phyloP scores from a whole-genome alignment of 2,797 vertebrate species.

The Anas georgica region DNA sequence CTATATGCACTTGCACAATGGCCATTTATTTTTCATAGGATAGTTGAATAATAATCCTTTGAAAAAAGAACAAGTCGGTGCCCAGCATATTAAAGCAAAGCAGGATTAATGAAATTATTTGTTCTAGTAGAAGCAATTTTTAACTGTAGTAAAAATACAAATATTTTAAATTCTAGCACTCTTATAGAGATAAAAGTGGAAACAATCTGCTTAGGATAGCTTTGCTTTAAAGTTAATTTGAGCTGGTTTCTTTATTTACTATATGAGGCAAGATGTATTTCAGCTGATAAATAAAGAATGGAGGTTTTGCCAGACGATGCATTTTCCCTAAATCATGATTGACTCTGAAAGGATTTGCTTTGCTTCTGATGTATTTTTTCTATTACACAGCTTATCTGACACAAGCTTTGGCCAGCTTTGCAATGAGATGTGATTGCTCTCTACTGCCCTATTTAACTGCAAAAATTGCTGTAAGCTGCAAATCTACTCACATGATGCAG shows the following conservation, averaged over 20 bases:
- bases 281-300: not conserved
- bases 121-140: not conserved
- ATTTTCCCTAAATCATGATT: not conserved
- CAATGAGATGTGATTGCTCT: not conserved
- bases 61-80: not conserved
- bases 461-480: not conserved
- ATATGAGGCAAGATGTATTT: conserved; percentile 14
- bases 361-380: not conserved
- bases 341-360: conserved; percentile 1
- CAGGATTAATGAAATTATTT: not conserved
- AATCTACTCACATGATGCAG: not conserved
- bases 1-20: not conserved
- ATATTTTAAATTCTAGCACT: not conserved
- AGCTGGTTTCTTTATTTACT: not conserved
- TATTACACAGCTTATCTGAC: not conserved
- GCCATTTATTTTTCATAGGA: not conserved
- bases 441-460: not conserved
- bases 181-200: not conserved
- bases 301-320: not conserved
- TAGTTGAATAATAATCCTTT: not conserved
- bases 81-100: not conserved
- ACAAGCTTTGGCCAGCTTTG: not conserved
- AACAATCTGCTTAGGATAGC: not conserved
- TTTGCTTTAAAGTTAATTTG: not conserved
- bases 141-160: not conserved